Percentiles rank a stretch among this genome's conserved stretches.
Evolutionary conservation across 2,113 vertebrate genomes (phyloP).

Genomic region (Harpagus bidentatus): DNA sequence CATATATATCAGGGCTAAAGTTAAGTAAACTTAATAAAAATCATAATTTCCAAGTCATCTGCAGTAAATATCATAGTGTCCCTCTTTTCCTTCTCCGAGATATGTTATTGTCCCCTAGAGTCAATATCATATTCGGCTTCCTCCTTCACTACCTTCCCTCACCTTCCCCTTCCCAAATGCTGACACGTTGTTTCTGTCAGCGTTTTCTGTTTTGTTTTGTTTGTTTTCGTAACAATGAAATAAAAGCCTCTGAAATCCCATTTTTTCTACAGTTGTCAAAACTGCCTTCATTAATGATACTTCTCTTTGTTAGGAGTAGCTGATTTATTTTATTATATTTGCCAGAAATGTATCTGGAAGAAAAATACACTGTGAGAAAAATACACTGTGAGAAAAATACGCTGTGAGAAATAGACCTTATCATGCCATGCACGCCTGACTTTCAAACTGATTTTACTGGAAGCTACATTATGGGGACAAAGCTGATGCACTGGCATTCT

Average conservation of each 20-base stretch:
- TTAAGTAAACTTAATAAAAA: not conserved
- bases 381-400: constrained; percentile 5
- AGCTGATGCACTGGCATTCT: not conserved
- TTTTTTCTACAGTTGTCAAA: not conserved
- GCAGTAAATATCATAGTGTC: not conserved
- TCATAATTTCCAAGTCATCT: not conserved
- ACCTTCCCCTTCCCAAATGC: not conserved
- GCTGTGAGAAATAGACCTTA: not conserved
- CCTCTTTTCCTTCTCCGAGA: not conserved
- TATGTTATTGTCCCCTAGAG: not conserved
- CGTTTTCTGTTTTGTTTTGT: not conserved
- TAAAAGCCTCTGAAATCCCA: not conserved
- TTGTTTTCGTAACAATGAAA: not conserved
- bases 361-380: constrained; percentile 13
- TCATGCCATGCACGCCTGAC: not conserved
- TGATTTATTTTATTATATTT: constrained; percentile 42
- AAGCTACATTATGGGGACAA: constrained; percentile 18
- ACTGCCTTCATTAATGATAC: constrained; percentile 6
- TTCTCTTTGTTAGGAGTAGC: not conserved
- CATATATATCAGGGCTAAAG: not conserved
- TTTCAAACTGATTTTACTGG: constrained; percentile 33
- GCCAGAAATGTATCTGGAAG: not conserved
- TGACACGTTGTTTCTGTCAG: not conserved
- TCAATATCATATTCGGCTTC: not conserved
- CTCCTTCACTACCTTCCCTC: not conserved